Evolutionary conservation across 2,797 vertebrate species (phyloP).

Genomic region (Hippocampus kuda): DNA sequence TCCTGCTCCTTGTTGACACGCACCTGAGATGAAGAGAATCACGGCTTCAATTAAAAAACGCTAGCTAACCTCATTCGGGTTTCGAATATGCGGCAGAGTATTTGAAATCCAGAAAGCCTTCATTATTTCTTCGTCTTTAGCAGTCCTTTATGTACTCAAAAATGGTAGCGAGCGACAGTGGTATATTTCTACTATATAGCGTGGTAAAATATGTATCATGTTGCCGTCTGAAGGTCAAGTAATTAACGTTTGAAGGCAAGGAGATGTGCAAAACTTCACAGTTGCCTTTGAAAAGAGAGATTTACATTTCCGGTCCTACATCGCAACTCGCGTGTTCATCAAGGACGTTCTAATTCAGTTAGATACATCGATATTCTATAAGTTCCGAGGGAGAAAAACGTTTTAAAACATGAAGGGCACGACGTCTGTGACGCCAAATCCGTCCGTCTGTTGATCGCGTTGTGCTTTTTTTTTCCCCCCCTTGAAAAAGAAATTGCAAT

Average conservation of each 20-base stretch:
- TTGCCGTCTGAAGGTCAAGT: neutral
- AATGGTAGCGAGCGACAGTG: neutral
- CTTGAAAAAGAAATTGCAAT: neutral
- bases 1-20: conserved; percentile 93
- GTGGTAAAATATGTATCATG: neutral
- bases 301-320: neutral
- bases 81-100: neutral
- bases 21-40: conserved; percentile 61
- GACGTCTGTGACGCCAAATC: neutral
- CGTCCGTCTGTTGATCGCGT: neutral
- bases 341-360: neutral
- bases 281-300: neutral
- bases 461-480: neutral
- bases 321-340: neutral
- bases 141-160: neutral
- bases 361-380: neutral
- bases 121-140: neutral
- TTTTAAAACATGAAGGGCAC: neutral
- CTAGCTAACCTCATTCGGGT: neutral
- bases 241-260: neutral
- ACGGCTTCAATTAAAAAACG: neutral
- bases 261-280: neutral
- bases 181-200: neutral
- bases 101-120: neutral
- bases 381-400: neutral